Evolutionary conservation across 2,797 vertebrate genomes (phyloP).

Genomic region (Sciurus carolinensis): DNA sequence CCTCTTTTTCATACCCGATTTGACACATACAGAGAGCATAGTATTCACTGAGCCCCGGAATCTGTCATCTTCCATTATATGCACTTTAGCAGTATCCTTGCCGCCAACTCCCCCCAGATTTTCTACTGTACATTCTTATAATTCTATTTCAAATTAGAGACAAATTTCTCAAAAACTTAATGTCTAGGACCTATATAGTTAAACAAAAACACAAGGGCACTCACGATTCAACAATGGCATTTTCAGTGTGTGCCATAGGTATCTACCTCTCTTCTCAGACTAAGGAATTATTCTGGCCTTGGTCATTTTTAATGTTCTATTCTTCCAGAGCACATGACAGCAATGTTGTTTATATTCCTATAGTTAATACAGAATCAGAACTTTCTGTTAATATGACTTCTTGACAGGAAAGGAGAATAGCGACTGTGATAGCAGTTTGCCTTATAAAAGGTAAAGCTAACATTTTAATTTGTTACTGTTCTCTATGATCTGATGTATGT

Average conservation of each 20-base stretch:
- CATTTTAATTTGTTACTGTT: not conserved
- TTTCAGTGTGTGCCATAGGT: conserved; percentile 76
- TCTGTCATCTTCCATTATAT: conserved; percentile 31
- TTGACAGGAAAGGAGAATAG: not conserved
- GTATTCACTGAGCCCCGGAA: not conserved
- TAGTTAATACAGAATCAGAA: conserved; percentile 77
- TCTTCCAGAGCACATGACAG: conserved; percentile 77
- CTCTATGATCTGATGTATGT: not conserved
- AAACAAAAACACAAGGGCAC: conserved; percentile 67
- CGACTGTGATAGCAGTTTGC: not conserved
- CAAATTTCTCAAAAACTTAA: not conserved
- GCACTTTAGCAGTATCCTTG: not conserved
- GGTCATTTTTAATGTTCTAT: conserved; percentile 84
- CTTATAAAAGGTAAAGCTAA: not conserved
- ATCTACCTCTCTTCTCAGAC: conserved; percentile 81
- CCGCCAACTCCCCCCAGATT: not conserved
- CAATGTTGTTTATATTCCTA: conserved; percentile 40
- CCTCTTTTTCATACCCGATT: not conserved
- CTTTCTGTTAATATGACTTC: conserved; percentile 76
- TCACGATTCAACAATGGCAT: conserved; percentile 69
- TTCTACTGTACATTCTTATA: not conserved
- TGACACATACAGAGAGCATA: conserved; percentile 34
- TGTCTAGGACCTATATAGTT: not conserved
- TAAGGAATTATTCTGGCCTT: conserved; percentile 74
- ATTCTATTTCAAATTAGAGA: conserved; percentile 66